Conservation (phyloP, 2,888 invertebrate species). For the Lutraria lutraria region DNA sequence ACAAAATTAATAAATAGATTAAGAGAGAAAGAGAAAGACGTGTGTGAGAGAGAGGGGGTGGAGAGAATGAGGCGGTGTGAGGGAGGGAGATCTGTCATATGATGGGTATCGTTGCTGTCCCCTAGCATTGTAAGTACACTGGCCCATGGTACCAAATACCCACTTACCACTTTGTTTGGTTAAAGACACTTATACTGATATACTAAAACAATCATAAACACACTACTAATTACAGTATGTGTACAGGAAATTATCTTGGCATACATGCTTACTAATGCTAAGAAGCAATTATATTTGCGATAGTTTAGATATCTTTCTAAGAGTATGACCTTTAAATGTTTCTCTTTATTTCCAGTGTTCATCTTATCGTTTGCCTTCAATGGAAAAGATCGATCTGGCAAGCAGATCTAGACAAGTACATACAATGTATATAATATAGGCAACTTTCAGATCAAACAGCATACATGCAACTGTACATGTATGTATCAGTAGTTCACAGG, state of each 20-base stretch:
- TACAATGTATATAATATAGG: neutral
- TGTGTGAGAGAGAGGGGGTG: too few relatives aligned
- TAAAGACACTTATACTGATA: neutral
- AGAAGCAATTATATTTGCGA: neutral
- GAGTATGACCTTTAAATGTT: too few relatives aligned
- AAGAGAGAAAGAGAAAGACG: too few relatives aligned
- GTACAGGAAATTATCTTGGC: neutral
- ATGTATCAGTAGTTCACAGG: neutral
- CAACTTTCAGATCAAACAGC: neutral
- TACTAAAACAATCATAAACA: neutral
- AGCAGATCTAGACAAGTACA: conserved; percentile 3
- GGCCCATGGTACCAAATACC: neutral
- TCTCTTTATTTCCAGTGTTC: conserved; percentile 64
- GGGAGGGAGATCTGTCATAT: too few relatives aligned
- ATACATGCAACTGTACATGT: neutral
- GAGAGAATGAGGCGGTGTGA: too few relatives aligned
- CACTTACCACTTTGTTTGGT: neutral
- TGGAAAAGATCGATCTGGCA: conserved; percentile 60
- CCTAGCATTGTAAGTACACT: too few relatives aligned
- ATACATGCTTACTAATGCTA: neutral
- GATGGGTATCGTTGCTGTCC: too few relatives aligned
- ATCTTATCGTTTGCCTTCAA: conserved; percentile 66
- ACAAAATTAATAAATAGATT: too few relatives aligned
- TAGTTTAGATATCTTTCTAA: neutral
- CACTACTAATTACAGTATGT: neutral